Percentiles rank a stretch among this genome's conserved stretches.
Conservation (phyloP, 2,888 invertebrate genomes). For the Diploptera punctata region DNA sequence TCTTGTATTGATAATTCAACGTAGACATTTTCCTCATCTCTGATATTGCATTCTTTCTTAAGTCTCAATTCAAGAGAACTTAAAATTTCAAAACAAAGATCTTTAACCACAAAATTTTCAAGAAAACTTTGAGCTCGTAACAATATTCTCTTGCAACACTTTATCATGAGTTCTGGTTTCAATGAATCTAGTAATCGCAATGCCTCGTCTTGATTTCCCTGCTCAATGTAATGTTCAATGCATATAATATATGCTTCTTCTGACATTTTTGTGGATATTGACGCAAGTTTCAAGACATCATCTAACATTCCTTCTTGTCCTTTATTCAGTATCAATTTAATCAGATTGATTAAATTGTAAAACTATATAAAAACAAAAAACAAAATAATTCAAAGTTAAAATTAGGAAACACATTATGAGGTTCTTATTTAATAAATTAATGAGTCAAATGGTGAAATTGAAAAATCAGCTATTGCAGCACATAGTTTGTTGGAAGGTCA, state of each 20-base stretch:
- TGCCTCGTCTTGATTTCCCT: conserved; percentile 47
- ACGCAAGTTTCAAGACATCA: conserved; percentile 43
- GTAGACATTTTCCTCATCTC: neutral
- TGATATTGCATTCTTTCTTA: neutral
- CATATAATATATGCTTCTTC: conserved; percentile 49
- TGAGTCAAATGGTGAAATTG: no score
- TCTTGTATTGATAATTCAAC: neutral
- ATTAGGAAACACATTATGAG: no score
- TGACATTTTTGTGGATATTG: conserved; percentile 42
- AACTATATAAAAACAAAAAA: no score
- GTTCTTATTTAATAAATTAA: no score
- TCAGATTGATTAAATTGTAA: neutral
- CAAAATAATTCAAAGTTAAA: no score
- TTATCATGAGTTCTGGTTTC: conserved; percentile 46
- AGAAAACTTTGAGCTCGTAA: conserved; percentile 23
- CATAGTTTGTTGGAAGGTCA: no score
- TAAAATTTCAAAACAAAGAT: no score
- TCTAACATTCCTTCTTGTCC: conserved; percentile 42
- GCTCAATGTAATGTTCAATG: conserved; percentile 50
- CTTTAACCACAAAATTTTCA: no score
- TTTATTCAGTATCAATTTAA: conserved; percentile 41
- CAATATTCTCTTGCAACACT: conserved; percentile 47
- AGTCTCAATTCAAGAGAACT: neutral
- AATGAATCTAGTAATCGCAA: conserved; percentile 50
- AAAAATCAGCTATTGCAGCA: no score